Evolutionary conservation across 2,888 invertebrate species (phyloP), one percentile per base, ranked within the genome.

Genomic region (Pegoplata infirma): DNA sequence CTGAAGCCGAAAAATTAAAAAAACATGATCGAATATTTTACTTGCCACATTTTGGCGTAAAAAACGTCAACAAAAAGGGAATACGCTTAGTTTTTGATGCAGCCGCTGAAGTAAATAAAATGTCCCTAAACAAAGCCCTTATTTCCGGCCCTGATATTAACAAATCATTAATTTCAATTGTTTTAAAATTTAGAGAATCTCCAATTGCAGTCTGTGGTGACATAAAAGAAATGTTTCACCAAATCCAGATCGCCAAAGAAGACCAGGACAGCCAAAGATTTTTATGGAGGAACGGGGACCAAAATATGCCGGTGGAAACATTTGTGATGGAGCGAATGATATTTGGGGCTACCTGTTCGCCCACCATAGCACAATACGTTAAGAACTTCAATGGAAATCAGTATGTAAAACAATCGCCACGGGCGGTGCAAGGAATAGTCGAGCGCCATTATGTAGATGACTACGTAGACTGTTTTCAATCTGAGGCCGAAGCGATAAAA

Each of bases 201-300:
- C 40, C 56, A 0, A 56, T 85, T 0, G 86, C 84, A 0, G 69
- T 86, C 1, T 82, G 63, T 5, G 86, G 80, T 0, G 87, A 88
- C 55, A 84, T 88, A 0, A 80, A 73, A 5, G 85, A 88, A 55
- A 87, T 88, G 86, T 87, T 86, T 53, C 71, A 83, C 3, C 86
- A 84, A 40, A 72, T 87, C 0, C 80, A 80, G 8, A 83, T 88
- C 1, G 14, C 56, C 0, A 53, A 74, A 8, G 81, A 81, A n/a
- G 86, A 87, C 66, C 83, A 83, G 36, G 56, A 81, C 36, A 53
- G 83, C 0, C 84, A 85, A 71, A 25, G 84, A 12, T 84, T 83
- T 79, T 23, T 86, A 10, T 87, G 84, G 83, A 55, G 64, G 12
- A 51, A 63, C 0, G 16, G 55, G 5, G 5, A 2, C 14, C 2